Conservation (phyloP, 2,888 invertebrate genomes). For the Xestobium rufovillosum region DNA sequence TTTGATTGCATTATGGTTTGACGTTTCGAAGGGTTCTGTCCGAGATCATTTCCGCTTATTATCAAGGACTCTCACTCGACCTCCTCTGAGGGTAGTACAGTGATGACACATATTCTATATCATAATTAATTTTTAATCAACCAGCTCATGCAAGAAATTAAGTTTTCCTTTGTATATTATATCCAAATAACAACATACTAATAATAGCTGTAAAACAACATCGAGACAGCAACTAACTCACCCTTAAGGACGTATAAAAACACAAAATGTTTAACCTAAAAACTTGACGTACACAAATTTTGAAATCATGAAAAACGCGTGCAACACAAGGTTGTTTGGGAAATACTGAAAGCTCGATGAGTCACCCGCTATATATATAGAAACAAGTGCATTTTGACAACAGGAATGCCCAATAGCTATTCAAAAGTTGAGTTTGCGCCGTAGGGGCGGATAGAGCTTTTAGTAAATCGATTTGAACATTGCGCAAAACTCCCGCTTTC, state of each 20-base stretch:
- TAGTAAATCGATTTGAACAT: slow-evolving; percentile 31
- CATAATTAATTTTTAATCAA: too few species aligned
- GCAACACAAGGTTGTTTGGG: slow-evolving; percentile 31
- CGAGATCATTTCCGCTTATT: too few species aligned
- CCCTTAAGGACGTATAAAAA: too few species aligned
- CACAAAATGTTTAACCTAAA: slow-evolving; percentile 19
- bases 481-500: slow-evolving; percentile 26
- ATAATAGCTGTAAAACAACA: too few species aligned
- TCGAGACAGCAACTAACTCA: too few species aligned
- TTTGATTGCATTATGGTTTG: slow-evolving; percentile 27
- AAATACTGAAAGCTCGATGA: slow-evolving; percentile 41
- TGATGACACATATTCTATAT: too few species aligned
- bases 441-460: slow-evolving; percentile 25
- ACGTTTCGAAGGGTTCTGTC: too few species aligned
- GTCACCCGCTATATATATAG: slow-evolving; percentile 42
- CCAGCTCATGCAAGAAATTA: too few species aligned
- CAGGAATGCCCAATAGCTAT: slow-evolving; percentile 33
- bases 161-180: too few species aligned
- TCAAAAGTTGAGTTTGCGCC: slow-evolving; percentile 32
- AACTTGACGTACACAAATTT: slow-evolving; percentile 26
- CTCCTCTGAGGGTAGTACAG: too few species aligned
- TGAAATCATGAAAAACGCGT: slow-evolving; percentile 32
- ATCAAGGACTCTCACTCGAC: too few species aligned
- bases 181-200: too few species aligned
- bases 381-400: slow-evolving; percentile 35